Base-by-base conservation (phyloP, 2,797 vertebrate genomes). In the Syndactyla subalaris region DNA sequence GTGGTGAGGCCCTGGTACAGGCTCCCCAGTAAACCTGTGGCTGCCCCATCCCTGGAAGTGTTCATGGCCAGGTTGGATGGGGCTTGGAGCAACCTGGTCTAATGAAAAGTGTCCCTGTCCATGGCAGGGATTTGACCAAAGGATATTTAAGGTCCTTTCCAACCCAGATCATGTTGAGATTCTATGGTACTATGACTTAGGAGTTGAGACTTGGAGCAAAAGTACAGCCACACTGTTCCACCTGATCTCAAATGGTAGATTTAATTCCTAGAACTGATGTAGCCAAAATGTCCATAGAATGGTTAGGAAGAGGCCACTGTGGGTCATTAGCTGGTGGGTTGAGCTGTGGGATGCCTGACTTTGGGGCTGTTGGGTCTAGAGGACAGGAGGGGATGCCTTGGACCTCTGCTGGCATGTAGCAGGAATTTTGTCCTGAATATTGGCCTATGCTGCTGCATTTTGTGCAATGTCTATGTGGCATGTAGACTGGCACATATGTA, bases 401-500 rank as follows among this genome's bases (percentile, higher is more conserved):
- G 21, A 8, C 18, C 21, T 79, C 6, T 48, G 2, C 16, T 85
- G 48, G 3, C 38, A 26, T 16, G 27, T 13, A 89, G 34, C 24
- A 93, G 34, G 26, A 88, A 30, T 7, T 61, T 65, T 16, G 32
- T n/a, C 9, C 13, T 11, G 3, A 61, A 52, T 71, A 63, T 1
- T 46, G 2, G 3, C 9, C 39, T 36, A 0, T 43, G 27, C 14
- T 48, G 12, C 0, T 52, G 34, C 26, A 41, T 91, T 70, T 63
- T 57, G 17, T 30, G 29, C 38, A n/a, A 34, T 0, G 1, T 6
- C 32, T 19, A 43, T 6, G 7, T 54, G 71, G 3, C 48, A 34
- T 3, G 21, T 32, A 48, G 32, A 12, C 16, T 85, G 63, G 12
- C 57, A 76, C 30, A n/a, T 0, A 0, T 3, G 10, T n/a, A 39